Evolutionary conservation across 2,797 vertebrate species (phyloP).

Genomic region (Apodemus agrarius): DNA sequence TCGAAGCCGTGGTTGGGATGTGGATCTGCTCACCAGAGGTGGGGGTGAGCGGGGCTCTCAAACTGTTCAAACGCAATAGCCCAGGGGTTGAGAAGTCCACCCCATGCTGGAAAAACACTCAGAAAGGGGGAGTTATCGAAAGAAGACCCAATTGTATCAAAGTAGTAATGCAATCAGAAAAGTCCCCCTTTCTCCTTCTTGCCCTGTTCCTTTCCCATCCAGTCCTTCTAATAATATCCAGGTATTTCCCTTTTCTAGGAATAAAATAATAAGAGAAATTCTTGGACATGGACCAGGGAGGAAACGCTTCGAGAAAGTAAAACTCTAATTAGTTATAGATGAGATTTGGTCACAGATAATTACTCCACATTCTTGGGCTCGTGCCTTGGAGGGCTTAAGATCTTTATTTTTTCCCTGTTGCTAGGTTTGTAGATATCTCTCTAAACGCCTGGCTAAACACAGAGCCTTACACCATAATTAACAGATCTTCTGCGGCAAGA

Average conservation of each 20-base stretch:
- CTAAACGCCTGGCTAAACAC: constrained; percentile 69
- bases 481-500: not conserved
- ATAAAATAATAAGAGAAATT: not conserved
- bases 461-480: constrained; percentile 49
- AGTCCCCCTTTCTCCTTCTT: not conserved
- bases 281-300: constrained; percentile 64
- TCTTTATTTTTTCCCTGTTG: constrained; percentile 45
- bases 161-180: constrained; percentile 35
- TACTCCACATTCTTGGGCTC: constrained; percentile 73
- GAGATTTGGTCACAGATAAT: constrained; percentile 79
- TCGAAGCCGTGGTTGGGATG: constrained; percentile 64
- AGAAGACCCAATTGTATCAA: constrained; percentile 50
- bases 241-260: constrained; percentile 64
- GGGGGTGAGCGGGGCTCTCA: constrained; percentile 59
- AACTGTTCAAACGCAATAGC: constrained; percentile 71
- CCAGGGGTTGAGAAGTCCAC: constrained; percentile 45
- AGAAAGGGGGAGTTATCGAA: not conserved
- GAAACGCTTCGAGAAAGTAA: constrained; percentile 74
- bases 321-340: constrained; percentile 81
- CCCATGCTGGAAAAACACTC: constrained; percentile 56
- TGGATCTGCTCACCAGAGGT: constrained; percentile 63
- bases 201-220: not conserved
- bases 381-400: constrained; percentile 59
- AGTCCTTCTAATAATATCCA: constrained; percentile 60
- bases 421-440: constrained; percentile 38